Evolutionary conservation across 2,888 invertebrate genomes (phyloP).

Genomic region (Notodonta ziczac): DNA sequence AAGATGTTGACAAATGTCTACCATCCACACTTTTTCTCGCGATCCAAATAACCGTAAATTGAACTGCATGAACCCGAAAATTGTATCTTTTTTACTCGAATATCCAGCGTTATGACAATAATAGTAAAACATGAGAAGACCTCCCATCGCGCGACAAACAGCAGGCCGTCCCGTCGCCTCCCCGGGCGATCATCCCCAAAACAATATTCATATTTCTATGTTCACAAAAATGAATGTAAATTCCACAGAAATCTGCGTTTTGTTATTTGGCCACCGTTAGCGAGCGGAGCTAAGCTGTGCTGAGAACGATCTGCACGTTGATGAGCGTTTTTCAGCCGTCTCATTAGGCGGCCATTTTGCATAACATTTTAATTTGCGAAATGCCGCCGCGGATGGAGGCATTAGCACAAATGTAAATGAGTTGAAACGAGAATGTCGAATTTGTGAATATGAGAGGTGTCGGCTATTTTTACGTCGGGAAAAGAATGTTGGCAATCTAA

Average conservation of each 20-base stretch:
- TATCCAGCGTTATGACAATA: background rate
- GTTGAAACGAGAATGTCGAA: background rate
- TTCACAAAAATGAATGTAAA: slow-evolving; percentile 1
- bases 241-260: background rate
- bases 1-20: too few relatives aligned
- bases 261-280: background rate
- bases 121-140: background rate
- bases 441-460: background rate
- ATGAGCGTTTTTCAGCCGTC: slow-evolving; percentile 5
- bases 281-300: background rate
- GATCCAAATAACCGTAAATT: too few relatives aligned
- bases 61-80: background rate
- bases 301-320: background rate
- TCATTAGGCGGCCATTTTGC: slow-evolving; percentile 4
- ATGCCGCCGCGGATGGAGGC: background rate
- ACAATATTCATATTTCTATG: background rate
- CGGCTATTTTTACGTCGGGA: background rate
- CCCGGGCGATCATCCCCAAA: background rate
- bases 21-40: too few relatives aligned
- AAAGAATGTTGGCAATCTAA: background rate
- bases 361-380: slow-evolving; percentile 6
- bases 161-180: background rate
- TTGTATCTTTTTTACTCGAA: background rate
- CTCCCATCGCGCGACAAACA: background rate
- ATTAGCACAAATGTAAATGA: slow-evolving; percentile 4